Evolutionary conservation across 2,797 vertebrate genomes (phyloP).

Genomic region (Alcedo quadribrachys): DNA sequence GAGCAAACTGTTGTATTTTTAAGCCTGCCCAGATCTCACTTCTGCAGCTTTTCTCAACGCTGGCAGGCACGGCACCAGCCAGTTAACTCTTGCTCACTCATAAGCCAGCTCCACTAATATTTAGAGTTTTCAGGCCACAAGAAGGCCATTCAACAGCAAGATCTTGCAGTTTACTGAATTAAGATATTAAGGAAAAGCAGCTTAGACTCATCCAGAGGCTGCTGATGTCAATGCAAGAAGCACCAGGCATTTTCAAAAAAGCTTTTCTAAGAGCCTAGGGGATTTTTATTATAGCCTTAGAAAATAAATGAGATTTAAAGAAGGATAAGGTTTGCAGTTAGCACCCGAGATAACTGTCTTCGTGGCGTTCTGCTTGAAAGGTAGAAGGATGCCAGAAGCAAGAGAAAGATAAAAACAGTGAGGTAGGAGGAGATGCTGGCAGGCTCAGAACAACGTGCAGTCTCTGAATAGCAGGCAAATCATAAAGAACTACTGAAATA

Average conservation of each 20-base stretch:
- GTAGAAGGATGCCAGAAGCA: conserved; percentile 14
- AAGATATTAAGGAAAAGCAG: not conserved
- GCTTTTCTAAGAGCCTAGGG: not conserved
- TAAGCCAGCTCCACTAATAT: not conserved
- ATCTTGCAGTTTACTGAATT: not conserved
- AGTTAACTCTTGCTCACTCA: not conserved
- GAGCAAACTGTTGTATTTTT: not conserved
- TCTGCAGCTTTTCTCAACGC: not conserved
- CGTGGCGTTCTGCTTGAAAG: not conserved
- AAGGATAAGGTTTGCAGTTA: not conserved
- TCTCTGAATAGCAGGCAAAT: not conserved
- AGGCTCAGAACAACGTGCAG: not conserved
- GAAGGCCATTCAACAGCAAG: not conserved
- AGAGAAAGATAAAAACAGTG: conserved; percentile 4
- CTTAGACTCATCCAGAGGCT: not conserved
- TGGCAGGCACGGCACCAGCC: not conserved
- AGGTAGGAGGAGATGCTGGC: not conserved
- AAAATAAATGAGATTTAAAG: not conserved
- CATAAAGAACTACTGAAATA: not conserved
- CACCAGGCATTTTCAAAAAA: not conserved
- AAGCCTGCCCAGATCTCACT: not conserved
- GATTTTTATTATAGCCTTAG: not conserved
- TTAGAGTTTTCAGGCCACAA: not conserved
- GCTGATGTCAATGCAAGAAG: not conserved
- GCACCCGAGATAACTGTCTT: not conserved